phyloP scores from a whole-genome alignment of 2,888 invertebrate species.

The Pristionchus arcanus region DNA sequence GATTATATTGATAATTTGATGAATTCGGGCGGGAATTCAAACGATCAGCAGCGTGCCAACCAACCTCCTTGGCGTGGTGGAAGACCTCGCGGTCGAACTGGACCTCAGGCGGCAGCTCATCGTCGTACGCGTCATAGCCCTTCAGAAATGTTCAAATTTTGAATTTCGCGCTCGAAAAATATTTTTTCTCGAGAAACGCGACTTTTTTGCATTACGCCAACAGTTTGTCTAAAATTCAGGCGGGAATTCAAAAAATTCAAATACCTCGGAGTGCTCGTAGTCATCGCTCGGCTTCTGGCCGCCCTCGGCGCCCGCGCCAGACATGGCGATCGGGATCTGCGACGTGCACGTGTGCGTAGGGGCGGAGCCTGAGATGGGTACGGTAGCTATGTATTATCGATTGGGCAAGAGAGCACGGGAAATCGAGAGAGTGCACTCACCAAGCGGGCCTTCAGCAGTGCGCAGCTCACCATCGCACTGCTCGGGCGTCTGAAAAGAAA shows the following conservation, averaged over 20 bases:
- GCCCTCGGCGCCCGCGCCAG: slow-evolving; percentile 33
- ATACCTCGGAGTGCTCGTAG: slow-evolving; percentile 69
- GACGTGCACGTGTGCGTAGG: slow-evolving; percentile 53
- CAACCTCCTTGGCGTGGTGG: slow-evolving; percentile 40
- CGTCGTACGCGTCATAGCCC: slow-evolving; percentile 73
- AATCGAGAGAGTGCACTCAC: not conserved
- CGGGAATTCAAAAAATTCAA: slow-evolving; percentile 11
- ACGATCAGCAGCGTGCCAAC: not conserved
- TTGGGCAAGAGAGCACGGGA: not conserved
- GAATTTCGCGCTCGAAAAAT: not conserved
- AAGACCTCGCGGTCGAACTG: slow-evolving; percentile 74
- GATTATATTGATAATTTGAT: too few relatives aligned
- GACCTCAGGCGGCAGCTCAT: slow-evolving; percentile 74
- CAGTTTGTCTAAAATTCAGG: not conserved
- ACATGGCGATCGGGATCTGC: slow-evolving; percentile 42
- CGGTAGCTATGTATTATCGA: not conserved
- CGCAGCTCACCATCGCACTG: slow-evolving; percentile 70
- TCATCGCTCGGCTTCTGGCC: slow-evolving; percentile 58
- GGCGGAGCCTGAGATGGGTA: not conserved
- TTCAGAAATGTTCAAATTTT: slow-evolving; percentile 50
- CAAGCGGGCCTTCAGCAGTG: slow-evolving; percentile 54
- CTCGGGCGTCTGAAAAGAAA: slow-evolving; percentile 68
- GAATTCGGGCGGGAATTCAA: not conserved
- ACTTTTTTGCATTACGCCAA: not conserved
- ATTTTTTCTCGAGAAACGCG: not conserved